A percentile compares a stretch with the other conserved stretches of the same genome.
These are phyloP conservation scores for Drosophila mojavensis DNA, from an alignment of 1,140 invertebrate species.

Conservation along the genomic window DNA sequence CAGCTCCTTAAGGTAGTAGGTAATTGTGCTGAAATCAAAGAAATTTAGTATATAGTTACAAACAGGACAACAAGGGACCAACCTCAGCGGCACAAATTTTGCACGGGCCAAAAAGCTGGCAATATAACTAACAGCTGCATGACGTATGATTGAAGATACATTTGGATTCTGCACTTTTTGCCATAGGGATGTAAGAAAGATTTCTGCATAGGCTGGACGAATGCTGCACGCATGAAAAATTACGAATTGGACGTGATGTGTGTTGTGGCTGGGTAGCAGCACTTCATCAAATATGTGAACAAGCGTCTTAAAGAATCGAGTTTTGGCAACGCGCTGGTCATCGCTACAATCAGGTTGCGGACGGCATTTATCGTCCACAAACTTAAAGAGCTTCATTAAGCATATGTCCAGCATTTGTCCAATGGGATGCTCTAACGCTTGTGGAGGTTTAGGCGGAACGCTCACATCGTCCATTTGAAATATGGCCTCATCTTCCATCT, in stretches of 20 bases:
- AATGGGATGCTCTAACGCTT: constrained; percentile 78
- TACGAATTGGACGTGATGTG: constrained; percentile 91
- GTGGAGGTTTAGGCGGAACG: constrained; percentile 5
- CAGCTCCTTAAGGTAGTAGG: constrained; percentile 87
- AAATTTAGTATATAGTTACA: background rate
- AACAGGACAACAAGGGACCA: constrained; percentile 20
- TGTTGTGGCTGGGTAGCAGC: constrained; percentile 90
- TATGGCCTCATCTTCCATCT: constrained; percentile 67
- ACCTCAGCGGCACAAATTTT: constrained; percentile 88
- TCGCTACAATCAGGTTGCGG: constrained; percentile 32
- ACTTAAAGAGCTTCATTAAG: constrained; percentile 87
- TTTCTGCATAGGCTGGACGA: constrained; percentile 87
- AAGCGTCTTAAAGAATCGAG: constrained; percentile 77
- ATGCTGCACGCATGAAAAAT: constrained; percentile 91
- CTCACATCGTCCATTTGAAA: constrained; percentile 85
- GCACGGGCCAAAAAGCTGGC: constrained; percentile 90
- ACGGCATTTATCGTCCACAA: constrained; percentile 84
- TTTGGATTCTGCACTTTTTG: constrained; percentile 89
- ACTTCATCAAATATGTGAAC: constrained; percentile 89
- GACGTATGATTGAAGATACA: constrained; percentile 87
- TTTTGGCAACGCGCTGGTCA: constrained; percentile 40
- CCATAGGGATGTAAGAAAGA: constrained; percentile 91
- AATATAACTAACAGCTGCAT: constrained; percentile 90
- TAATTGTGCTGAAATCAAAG: constrained; percentile 84
- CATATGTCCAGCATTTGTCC: constrained; percentile 88